Conservation (phyloP, 1,140 invertebrate genomes). For the Lasioglossum baleicum region DNA sequence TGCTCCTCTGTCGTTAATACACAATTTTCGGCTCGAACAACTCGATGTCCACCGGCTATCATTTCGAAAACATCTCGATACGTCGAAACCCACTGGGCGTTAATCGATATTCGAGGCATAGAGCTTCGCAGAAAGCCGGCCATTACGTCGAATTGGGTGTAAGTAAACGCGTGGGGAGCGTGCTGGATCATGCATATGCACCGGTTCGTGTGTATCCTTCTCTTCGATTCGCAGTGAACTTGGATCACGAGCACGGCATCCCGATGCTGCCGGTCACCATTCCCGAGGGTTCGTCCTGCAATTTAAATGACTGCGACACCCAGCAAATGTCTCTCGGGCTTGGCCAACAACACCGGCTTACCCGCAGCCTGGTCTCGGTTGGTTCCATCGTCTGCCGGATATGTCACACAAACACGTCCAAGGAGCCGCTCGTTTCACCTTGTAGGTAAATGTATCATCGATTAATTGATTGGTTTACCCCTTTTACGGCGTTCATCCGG, state of each 20-base stretch:
- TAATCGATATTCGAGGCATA: too few species aligned
- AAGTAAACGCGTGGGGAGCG: constrained; percentile 53
- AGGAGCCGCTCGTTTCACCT: constrained; percentile 84
- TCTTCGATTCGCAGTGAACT: constrained; percentile 66
- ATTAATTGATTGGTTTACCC: too few species aligned
- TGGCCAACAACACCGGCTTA: constrained; percentile 63
- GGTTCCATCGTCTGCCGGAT: constrained; percentile 80
- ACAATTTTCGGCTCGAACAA: too few species aligned
- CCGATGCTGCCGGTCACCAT: constrained; percentile 63
- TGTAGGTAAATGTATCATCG: constrained; percentile 78
- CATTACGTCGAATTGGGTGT: too few species aligned
- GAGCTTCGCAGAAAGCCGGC: too few species aligned
- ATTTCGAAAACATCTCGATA: too few species aligned
- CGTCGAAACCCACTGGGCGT: too few species aligned
- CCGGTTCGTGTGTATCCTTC: constrained; percentile 54
- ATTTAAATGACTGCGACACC: constrained; percentile 66
- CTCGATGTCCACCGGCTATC: too few species aligned
- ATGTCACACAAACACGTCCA: constrained; percentile 79
- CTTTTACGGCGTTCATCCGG: too few species aligned
- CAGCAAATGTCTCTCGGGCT: constrained; percentile 66
- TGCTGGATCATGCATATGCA: constrained; percentile 62
- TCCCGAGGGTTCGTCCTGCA: constrained; percentile 67
- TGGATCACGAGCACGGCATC: constrained; percentile 65
- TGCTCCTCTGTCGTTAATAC: too few species aligned
- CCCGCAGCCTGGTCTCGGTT: constrained; percentile 70